Evolutionary conservation across 2,113 vertebrate species (phyloP).

Genomic region (Clarias macrocephalus): DNA sequence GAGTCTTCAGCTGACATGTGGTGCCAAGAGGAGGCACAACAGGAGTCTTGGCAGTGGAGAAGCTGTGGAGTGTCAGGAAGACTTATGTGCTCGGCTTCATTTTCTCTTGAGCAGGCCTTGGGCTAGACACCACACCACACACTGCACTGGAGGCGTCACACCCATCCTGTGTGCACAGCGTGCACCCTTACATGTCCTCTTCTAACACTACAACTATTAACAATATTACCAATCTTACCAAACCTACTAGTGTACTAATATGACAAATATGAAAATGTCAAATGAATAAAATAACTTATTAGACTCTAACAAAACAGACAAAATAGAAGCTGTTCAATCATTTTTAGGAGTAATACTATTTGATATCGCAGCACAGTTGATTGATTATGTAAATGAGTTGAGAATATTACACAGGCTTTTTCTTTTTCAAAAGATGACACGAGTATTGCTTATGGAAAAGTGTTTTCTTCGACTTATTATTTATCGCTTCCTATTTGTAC

Average conservation of each 20-base stretch:
- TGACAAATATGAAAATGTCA: not conserved
- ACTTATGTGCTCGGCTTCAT: no score
- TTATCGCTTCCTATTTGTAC: conserved; percentile 47
- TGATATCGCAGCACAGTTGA: not conserved
- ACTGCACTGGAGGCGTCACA: no score
- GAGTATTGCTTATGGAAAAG: not conserved
- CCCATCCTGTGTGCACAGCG: no score
- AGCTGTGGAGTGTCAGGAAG: no score
- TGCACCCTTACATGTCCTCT: no score
- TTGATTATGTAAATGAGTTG: not conserved
- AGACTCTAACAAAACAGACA: not conserved
- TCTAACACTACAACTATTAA: not conserved
- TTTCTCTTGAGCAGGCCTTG: no score
- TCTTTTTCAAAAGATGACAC: not conserved
- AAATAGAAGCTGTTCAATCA: not conserved
- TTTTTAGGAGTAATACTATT: not conserved
- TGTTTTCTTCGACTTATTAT: not conserved
- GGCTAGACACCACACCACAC: no score
- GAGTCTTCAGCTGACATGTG: no score
- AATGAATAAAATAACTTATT: not conserved
- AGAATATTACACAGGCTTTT: not conserved
- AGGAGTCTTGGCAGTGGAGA: no score
- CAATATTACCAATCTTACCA: not conserved
- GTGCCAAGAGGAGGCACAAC: no score
- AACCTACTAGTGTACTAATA: not conserved